Base-by-base conservation (phyloP, 2,888 invertebrate species). In the Hedya salicella region DNA sequence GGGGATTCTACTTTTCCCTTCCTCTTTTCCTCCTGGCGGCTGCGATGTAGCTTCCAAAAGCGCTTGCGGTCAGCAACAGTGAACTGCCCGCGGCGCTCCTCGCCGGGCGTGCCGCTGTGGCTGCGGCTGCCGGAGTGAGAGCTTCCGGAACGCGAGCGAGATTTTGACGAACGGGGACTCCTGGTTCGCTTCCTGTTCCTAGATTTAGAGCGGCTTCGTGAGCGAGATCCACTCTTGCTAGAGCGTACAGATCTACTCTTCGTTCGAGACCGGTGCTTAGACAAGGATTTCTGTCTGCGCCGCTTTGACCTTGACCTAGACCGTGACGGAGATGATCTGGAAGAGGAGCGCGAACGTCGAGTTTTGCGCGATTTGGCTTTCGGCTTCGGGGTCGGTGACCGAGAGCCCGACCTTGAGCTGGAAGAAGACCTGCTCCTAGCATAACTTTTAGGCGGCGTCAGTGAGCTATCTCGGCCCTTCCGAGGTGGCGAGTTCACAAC, bases 11-110 rank as follows among this genome's bases (percentile, higher is more conserved):
- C 80, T 52, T 78, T 81, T 11, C 79, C 81, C 54, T 73, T 80
- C 6, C 17, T 40, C 16, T 56, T 50, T 64, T 82, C 80, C 65
- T 85, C 88, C 62, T 85, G 84, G 39, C 83, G 81, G 14, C 77
- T 80, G 69, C 84, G 85, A 69, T 89, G 91, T 68, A 86, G 73
- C 74, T 90, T 91, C 91, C 91, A 92, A 72, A 83, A 92, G 36
- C 89, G 80, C 70, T 92, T 92, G 48, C 92, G 82, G 68, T 92
- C 92, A 1, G 87, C 87, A 5, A 91, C 91, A 1, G 92, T 91
- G 70, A 92, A 92, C 69, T 92, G 92, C 0, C 92, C 91, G 16
- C 91, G 87, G 1, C 91, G 82, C 69, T 87, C 87, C 49, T 89
- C 90, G 69, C 88, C 88, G 0, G 81, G 82, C 1, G 84, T 79